phyloP scores from a whole-genome alignment of 1,140 invertebrate genomes.

The Ips typographus region DNA sequence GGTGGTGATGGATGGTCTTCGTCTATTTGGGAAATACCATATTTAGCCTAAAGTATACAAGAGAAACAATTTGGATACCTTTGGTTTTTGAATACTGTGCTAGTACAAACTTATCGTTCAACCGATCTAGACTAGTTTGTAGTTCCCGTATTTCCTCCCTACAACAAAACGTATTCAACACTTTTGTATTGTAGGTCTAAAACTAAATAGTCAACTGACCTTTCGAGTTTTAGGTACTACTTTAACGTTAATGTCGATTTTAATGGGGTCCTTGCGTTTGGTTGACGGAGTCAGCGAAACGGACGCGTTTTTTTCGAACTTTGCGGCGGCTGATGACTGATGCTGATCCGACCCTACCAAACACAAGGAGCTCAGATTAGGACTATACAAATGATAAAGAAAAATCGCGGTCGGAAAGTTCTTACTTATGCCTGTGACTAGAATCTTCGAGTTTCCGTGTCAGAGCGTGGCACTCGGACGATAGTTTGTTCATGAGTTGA shows the following conservation, averaged over 20 bases:
- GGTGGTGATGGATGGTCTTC: slow-evolving; percentile 38
- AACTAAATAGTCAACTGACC: slow-evolving; percentile 43
- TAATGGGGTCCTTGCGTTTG: slow-evolving; percentile 73
- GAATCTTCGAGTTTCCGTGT: slow-evolving; percentile 83
- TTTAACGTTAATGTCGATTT: slow-evolving; percentile 78
- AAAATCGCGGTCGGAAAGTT: slow-evolving; percentile 36
- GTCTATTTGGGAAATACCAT: slow-evolving; percentile 22
- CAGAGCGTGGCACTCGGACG: slow-evolving; percentile 79
- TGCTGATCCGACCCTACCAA: slow-evolving; percentile 50
- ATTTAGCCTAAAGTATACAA: neutral
- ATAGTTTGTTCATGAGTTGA: slow-evolving; percentile 84
- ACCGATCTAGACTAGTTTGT: slow-evolving; percentile 59
- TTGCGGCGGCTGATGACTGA: slow-evolving; percentile 36
- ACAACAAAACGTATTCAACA: slow-evolving; percentile 31
- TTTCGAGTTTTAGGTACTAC: slow-evolving; percentile 65
- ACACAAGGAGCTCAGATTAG: slow-evolving; percentile 46
- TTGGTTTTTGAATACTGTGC: slow-evolving; percentile 41
- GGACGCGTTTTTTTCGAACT: slow-evolving; percentile 51
- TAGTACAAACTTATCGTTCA: slow-evolving; percentile 54
- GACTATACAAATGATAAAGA: neutral
- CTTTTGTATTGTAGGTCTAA: slow-evolving; percentile 1
- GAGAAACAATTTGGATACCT: slow-evolving; percentile 37
- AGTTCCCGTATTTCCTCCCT: slow-evolving; percentile 60
- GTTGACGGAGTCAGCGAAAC: slow-evolving; percentile 65
- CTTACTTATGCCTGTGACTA: slow-evolving; percentile 81